phyloP scores from a whole-genome alignment of 2,797 vertebrate genomes.

The Phoebastria nigripes region DNA sequence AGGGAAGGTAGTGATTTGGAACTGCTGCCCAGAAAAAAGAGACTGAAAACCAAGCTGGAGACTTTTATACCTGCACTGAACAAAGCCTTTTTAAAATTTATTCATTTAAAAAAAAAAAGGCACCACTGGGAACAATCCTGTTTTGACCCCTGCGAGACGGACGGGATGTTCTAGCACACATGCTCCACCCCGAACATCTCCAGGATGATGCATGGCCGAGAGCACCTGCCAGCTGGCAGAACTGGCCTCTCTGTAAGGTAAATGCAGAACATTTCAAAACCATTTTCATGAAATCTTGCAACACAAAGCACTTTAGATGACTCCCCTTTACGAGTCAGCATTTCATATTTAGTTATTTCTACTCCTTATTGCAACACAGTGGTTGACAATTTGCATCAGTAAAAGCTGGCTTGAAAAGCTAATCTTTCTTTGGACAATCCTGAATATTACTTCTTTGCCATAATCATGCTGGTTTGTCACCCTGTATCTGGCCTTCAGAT shows the following conservation, averaged over 20 bases:
- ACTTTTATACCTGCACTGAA: neutral
- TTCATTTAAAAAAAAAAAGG: neutral
- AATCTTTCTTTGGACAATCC: conserved; percentile 29
- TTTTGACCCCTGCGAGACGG: rapidly evolving
- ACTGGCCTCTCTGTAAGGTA: neutral
- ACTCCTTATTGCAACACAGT: neutral
- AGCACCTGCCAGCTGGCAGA: conserved; percentile 21
- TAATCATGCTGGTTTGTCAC: neutral
- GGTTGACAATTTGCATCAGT: conserved; percentile 4
- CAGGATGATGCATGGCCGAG: neutral
- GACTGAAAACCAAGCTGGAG: neutral
- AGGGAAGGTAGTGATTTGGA: neutral
- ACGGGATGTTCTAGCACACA: neutral
- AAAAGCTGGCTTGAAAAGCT: conserved; percentile 18
- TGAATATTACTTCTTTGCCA: neutral
- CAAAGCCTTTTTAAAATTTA: neutral
- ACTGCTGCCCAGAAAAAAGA: neutral
- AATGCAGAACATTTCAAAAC: conserved; percentile 25
- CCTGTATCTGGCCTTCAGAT: neutral
- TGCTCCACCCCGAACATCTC: neutral
- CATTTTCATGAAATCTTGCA: conserved; percentile 9
- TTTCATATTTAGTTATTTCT: conserved; percentile 1
- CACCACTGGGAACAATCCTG: neutral
- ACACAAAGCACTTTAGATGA: conserved; percentile 7
- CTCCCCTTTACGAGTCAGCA: neutral